Percentiles rank a stretch among this genome's conserved stretches.
phyloP scores from a whole-genome alignment of 2,797 vertebrate genomes.

The Sternarchorhynchus goeldii region DNA sequence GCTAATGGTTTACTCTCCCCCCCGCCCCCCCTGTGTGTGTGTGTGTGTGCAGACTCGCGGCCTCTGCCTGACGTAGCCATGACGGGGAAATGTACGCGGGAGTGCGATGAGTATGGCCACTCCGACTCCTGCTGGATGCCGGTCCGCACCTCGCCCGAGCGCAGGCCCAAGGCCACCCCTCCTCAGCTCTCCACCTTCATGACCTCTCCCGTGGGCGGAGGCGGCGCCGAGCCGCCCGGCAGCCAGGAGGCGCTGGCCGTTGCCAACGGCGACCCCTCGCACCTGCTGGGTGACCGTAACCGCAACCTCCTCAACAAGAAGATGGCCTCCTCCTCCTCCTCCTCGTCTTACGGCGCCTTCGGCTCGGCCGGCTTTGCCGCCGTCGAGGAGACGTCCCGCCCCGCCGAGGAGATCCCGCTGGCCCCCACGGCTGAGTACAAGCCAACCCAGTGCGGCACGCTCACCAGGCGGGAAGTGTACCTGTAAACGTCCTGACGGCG shows the following conservation, averaged over 20 bases:
- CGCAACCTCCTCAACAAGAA: conserved; percentile 98
- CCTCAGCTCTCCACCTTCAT: conserved; percentile 99
- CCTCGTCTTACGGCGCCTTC: conserved; percentile 94
- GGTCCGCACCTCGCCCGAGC: conserved; percentile 95
- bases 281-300: conserved; percentile 96
- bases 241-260: conserved; percentile 89
- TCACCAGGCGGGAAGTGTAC: conserved; percentile 98
- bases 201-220: conserved; percentile 76
- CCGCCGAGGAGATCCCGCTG: conserved; percentile 93
- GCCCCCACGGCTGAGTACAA: conserved; percentile 97
- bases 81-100: conserved; percentile 97
- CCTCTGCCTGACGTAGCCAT: conserved; percentile 99
- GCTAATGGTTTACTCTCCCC: conserved; percentile 39
- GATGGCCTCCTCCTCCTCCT: conserved; percentile 95
- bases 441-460: conserved; percentile 93
- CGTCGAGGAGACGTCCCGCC: conserved; percentile 85
- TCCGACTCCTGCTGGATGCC: conserved; percentile 99
- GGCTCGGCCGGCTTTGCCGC: conserved; percentile 85
- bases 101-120: conserved; percentile 98
- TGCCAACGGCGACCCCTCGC: conserved; percentile 90
- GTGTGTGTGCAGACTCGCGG: conserved; percentile 86
- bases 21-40: conserved; percentile 42
- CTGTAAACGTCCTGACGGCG: conserved; percentile 80
- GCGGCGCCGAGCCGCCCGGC: conserved; percentile 80
- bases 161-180: conserved; percentile 92